These are phyloP conservation scores for Esox lucius DNA, from an alignment of 2,797 vertebrate species.

Conservation along the genomic window DNA sequence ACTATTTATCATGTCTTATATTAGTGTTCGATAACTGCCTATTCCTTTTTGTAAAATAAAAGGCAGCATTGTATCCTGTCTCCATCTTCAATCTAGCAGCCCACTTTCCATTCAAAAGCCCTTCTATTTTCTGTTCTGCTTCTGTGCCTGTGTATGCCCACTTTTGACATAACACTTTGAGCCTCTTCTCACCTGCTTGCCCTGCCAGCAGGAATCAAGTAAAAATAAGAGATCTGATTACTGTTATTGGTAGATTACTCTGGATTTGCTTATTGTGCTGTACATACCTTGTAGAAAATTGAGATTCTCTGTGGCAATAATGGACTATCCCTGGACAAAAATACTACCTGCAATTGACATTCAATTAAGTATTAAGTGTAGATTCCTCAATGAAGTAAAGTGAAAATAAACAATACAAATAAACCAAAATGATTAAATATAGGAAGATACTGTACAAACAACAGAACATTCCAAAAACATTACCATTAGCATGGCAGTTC, in stretches of 20 bases:
- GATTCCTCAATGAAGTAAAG: background rate
- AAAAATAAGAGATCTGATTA: conserved; percentile 22
- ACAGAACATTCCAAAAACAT: background rate
- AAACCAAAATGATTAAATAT: conserved; percentile 10
- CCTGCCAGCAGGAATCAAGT: conserved; percentile 20
- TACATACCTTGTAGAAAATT: conserved; percentile 23
- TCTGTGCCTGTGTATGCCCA: conserved; percentile 3
- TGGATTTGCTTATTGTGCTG: conserved; percentile 50
- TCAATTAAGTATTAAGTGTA: background rate
- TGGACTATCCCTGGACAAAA: background rate
- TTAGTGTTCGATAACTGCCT: conserved; percentile 22
- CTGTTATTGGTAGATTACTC: conserved; percentile 47
- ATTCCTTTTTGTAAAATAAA: conserved; percentile 24
- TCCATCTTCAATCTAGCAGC: background rate
- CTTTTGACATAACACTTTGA: background rate
- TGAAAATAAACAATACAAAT: conserved; percentile 18
- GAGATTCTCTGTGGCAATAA: background rate
- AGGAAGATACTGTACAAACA: background rate
- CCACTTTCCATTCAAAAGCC: conserved; percentile 19
- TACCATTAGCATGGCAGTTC: background rate
- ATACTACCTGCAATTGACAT: background rate
- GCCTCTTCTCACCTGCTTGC: conserved; percentile 9
- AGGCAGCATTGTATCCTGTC: background rate
- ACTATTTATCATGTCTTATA: conserved; percentile 27
- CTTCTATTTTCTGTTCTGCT: conserved; percentile 20